Conservation (phyloP, 2,888 invertebrate genomes). For the Ceriagrion tenellum region DNA sequence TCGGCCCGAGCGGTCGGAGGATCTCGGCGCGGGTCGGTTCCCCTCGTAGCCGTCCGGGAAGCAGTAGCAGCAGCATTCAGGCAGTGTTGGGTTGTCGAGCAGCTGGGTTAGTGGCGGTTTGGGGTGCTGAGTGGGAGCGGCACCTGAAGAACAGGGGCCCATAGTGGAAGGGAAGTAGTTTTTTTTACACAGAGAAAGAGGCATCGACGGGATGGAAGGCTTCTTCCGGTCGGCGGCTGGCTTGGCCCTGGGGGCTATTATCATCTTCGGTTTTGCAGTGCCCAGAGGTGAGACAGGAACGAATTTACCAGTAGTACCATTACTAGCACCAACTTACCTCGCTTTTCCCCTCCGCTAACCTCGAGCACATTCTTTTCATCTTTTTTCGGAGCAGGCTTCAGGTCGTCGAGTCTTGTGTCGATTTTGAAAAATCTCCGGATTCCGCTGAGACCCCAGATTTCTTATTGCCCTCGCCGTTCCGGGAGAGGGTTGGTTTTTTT, state of each 20-base stretch:
- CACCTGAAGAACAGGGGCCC: slow-evolving; percentile 50
- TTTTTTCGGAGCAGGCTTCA: not conserved
- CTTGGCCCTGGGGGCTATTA: slow-evolving; percentile 57
- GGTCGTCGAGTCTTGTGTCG: not conserved
- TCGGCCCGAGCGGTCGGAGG: not conserved
- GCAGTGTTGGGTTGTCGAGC: slow-evolving; percentile 57
- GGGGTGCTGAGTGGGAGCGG: slow-evolving; percentile 56
- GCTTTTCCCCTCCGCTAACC: not conserved
- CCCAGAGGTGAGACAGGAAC: slow-evolving; percentile 55
- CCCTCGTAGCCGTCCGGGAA: slow-evolving; percentile 41
- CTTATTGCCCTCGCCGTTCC: not conserved
- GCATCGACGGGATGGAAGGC: slow-evolving; percentile 48
- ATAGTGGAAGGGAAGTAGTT: slow-evolving; percentile 20
- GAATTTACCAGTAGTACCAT: not conserved
- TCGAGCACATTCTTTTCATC: not conserved
- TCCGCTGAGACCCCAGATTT: not conserved
- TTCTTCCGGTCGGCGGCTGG: slow-evolving; percentile 58
- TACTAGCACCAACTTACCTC: not conserved
- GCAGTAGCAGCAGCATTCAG: not conserved
- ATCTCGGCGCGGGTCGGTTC: not conserved
- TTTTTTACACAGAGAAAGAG: not conserved
- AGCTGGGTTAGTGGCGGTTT: slow-evolving; percentile 45
- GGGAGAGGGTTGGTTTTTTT: not conserved
- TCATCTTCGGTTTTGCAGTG: slow-evolving; percentile 62
- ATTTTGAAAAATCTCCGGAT: not conserved